phyloP scores from a whole-genome alignment of 1,140 invertebrate genomes.

The Drosophila lini region DNA sequence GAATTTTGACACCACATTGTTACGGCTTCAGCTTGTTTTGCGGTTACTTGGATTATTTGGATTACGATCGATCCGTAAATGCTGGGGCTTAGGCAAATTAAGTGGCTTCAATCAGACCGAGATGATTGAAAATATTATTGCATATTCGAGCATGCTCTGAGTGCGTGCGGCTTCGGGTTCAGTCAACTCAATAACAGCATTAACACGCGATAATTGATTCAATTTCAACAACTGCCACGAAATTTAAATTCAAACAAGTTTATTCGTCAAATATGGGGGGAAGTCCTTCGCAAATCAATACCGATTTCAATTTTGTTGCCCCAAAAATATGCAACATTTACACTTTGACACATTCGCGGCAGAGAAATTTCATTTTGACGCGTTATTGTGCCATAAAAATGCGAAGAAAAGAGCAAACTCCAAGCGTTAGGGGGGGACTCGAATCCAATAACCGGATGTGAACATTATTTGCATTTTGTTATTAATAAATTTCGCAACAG shows the following conservation, averaged over 20 bases:
- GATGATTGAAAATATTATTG: slow-evolving; percentile 32
- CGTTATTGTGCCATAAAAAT: slow-evolving; percentile 57
- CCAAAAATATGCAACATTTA: slow-evolving; percentile 57
- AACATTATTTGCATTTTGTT: slow-evolving; percentile 74
- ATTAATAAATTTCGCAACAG: slow-evolving; percentile 68
- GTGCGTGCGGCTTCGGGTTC: slow-evolving; percentile 4
- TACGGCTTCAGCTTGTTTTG: slow-evolving; percentile 31
- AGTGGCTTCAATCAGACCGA: slow-evolving; percentile 28
- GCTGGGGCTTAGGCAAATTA: slow-evolving; percentile 29
- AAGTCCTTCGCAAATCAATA: slow-evolving; percentile 7
- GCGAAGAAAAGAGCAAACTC: slow-evolving; percentile 17
- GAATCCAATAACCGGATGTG: slow-evolving; percentile 18
- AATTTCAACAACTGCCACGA: neutral
- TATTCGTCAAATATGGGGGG: slow-evolving; percentile 1
- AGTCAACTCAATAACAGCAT: slow-evolving; percentile 12
- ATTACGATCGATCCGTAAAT: slow-evolving; percentile 40
- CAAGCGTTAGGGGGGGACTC: neutral
- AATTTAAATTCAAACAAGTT: slow-evolving; percentile 30
- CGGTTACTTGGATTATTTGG: slow-evolving; percentile 14
- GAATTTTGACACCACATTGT: slow-evolving; percentile 51
- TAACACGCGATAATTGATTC: slow-evolving; percentile 20
- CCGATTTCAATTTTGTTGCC: slow-evolving; percentile 29
- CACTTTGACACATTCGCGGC: slow-evolving; percentile 58
- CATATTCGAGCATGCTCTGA: slow-evolving; percentile 1
- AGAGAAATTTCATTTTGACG: slow-evolving; percentile 53